A percentile compares a stretch with the other conserved stretches of the same genome.
These are phyloP conservation scores for Myrmecophaga tridactyla DNA, from an alignment of 2,113 vertebrate species.

Conservation along the genomic window DNA sequence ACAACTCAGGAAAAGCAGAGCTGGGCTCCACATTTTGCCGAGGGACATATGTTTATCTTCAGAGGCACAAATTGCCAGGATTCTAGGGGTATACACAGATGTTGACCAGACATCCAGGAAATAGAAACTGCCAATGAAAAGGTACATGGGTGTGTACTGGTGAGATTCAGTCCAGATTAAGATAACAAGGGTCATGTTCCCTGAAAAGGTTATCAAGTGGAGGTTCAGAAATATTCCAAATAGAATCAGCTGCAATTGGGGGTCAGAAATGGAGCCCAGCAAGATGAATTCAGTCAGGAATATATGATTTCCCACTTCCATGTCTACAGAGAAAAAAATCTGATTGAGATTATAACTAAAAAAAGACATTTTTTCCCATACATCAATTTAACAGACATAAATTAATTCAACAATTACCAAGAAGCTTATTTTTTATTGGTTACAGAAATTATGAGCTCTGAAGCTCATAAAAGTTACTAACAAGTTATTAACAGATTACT, in stretches of 20 bases:
- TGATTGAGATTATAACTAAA: not conserved
- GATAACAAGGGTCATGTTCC: constrained; percentile 64
- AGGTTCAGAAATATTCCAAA: constrained; percentile 58
- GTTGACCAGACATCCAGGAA: constrained; percentile 75
- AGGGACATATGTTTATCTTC: constrained; percentile 65
- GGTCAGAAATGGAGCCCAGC: constrained; percentile 55
- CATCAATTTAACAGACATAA: not conserved
- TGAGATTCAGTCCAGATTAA: constrained; percentile 31
- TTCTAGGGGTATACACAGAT: constrained; percentile 68
- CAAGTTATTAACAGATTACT: not conserved
- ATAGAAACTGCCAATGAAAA: constrained; percentile 69
- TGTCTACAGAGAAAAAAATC: not conserved
- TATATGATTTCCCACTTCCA: constrained; percentile 55
- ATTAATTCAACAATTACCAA: not conserved
- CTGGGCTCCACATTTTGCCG: constrained; percentile 59
- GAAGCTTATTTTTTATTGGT: no score
- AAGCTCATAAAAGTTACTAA: no score
- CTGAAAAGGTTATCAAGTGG: constrained; percentile 38
- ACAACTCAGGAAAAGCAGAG: constrained; percentile 61
- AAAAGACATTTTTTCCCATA: not conserved
- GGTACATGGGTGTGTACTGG: constrained; percentile 71
- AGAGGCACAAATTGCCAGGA: constrained; percentile 60
- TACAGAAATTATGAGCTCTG: no score
- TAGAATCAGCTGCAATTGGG: constrained; percentile 24
- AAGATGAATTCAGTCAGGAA: constrained; percentile 63